Evolutionary conservation across 1,140 invertebrate genomes (phyloP), one percentile per base, ranked within the genome.

Genomic region (Andricus grossulariae): DNA sequence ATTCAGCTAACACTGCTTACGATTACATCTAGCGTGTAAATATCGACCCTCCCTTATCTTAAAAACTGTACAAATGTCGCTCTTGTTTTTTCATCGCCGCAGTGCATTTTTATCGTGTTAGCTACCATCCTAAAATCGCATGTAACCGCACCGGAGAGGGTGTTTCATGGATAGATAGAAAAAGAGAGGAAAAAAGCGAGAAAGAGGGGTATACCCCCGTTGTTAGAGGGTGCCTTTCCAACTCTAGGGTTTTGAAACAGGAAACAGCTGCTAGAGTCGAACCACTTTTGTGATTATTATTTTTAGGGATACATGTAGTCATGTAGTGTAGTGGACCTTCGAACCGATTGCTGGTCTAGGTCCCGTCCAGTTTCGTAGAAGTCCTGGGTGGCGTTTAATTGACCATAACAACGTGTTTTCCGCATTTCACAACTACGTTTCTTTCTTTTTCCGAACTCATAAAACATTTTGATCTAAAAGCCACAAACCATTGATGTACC

Each of bases 231-330:
- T 79, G 70, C 60, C 76, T 78, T 50, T 39, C 75, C 75, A 50
- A 55, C 50, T 76, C 45, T 54, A 45, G 74, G 60, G 75, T 81
- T 84, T 86, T 79, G 74, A 79, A 79, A 83, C 84, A 84, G 86
- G 87, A 87, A 88, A 77, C 87, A 87, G 86, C 87, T 88, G 87
- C 75, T 78, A 72, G 74, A 60, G n/a, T 73, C 13, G 71, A 50
- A 66, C 76, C 77, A 77, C 70, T 82, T 81, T 79, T 74, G 66
- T 74, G 79, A 83, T 81, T 83, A 84, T 83, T 83, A 84, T 83
- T 82, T 79, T 75, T 45, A 21, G 12, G 60, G 73, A 60, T 54
- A 72, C 18, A 52, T 75, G 25, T 32, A 5, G 25, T 5, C 2
- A 32, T 32, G 18, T 3, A 32, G 39, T 32, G 18, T 3, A 32